Conservation (phyloP, 2,797 vertebrate genomes). For the Rhadinocentrus ornatus region DNA sequence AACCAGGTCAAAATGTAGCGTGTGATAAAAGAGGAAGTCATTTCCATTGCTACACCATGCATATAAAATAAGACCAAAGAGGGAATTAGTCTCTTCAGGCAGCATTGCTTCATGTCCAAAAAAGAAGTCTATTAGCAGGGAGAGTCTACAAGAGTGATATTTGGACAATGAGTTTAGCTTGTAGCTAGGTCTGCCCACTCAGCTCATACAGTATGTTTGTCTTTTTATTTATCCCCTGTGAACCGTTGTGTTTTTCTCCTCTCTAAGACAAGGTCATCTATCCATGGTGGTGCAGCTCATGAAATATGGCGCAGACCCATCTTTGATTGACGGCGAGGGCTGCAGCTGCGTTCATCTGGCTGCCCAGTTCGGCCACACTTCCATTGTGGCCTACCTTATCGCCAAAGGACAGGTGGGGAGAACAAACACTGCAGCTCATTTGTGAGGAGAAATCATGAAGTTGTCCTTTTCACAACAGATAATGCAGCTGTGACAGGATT, state of each 20-base stretch:
- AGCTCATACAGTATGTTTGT: neutral
- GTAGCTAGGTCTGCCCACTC: neutral
- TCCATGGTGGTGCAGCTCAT: constrained; percentile 99
- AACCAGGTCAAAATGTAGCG: neutral
- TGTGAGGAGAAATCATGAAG: no score
- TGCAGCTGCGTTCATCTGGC: constrained; percentile 98
- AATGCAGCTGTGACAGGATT: neutral
- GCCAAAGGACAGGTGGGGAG: constrained; percentile 95
- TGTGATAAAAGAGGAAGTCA: constrained; percentile 9
- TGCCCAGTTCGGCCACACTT: constrained; percentile 98
- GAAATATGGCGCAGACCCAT: constrained; percentile 97
- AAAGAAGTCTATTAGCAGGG: neutral
- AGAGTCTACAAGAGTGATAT: neutral
- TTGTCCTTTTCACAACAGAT: neutral
- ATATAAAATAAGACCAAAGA: constrained; percentile 2
- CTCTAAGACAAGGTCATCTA: constrained; percentile 93
- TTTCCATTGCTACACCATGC: neutral
- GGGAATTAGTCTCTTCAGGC: neutral
- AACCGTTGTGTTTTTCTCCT: neutral
- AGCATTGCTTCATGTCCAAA: constrained; percentile 8
- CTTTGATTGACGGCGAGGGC: constrained; percentile 97
- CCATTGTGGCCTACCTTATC: constrained; percentile 98
- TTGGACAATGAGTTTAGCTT: constrained; percentile 7
- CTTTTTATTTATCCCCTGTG: neutral
- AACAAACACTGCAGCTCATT: neutral